Base-by-base conservation (phyloP, 92 coral and sea anemone species). In the Scolanthus callimorphus region DNA sequence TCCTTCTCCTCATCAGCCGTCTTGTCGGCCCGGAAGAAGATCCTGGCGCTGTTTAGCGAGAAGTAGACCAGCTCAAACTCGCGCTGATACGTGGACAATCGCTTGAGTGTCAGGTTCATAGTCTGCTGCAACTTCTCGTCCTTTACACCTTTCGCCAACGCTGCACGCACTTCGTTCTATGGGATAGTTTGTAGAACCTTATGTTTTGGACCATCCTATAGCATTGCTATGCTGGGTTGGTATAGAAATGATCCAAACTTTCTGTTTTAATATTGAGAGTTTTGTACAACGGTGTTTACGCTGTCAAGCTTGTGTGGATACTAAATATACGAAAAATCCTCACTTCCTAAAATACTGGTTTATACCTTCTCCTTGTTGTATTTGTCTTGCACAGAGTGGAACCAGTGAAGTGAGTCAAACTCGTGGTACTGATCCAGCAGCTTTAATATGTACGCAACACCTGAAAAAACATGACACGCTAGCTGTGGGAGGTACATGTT, bases 321-420 rank as follows among this genome's bases (percentile, higher is more conserved):
- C n/a, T n/a, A n/a, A n/a, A n/a, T n/a, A n/a, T n/a, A n/a, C n/a
- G n/a, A n/a, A n/a, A n/a, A n/a, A n/a, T n/a, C n/a, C n/a, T n/a
- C n/a, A n/a, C n/a, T n/a, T n/a, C n/a, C n/a, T n/a, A n/a, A n/a
- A n/a, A n/a, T n/a, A n/a, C n/a, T n/a, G n/a, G n/a, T n/a, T n/a
- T 15, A 6, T 52, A 84, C 98, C 96, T 88, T 92, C 24, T 92
- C 98, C 20, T 65, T 77, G 57, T 59, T 76, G 51, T 92, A 92
- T 59, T 92, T 92, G 63, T 92, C 96, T 13, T 76, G 73, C 1
- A 92, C 98, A 0, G 96, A 88, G 66, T 92, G 98, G 73, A 92
- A 92, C 98, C 98, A 92, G 74, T 92, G 98, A 56, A 92, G 98
- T 3, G 98, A 92, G 73, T 92, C 98, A 70, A 92, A 92, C 60